Evolutionary conservation across 2,113 vertebrate genomes (phyloP).

Genomic region (Xiphias gladius): DNA sequence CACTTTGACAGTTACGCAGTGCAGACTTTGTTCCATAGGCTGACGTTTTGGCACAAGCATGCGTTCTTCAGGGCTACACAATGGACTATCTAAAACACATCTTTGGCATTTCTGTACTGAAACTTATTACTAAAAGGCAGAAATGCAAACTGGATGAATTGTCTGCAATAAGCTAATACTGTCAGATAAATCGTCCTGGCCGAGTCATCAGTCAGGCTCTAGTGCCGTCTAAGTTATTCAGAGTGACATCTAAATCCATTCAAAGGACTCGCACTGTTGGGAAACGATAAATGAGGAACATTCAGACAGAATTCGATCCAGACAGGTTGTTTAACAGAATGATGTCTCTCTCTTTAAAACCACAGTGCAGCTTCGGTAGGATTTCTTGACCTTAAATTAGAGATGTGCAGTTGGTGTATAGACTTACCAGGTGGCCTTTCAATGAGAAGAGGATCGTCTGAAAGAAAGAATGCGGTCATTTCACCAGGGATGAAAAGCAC

Average conservation of each 20-base stretch:
- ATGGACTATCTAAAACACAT: neutral
- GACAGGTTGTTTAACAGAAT: neutral
- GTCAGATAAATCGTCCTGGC: neutral
- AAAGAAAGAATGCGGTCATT: slow-evolving; percentile 63
- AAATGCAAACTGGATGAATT: neutral
- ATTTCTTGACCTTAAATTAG: slow-evolving; percentile 18
- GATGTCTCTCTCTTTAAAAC: neutral
- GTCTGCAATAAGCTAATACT: neutral
- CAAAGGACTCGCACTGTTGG: neutral
- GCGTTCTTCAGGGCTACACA: neutral
- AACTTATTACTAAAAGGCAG: neutral
- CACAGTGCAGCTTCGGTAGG: neutral
- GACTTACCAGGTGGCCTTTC: slow-evolving; percentile 96
- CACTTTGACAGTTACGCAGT: neutral
- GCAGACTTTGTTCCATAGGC: neutral
- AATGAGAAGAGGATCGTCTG: slow-evolving; percentile 88
- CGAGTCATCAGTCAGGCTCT: neutral
- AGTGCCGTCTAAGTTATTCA: neutral
- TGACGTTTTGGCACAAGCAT: neutral
- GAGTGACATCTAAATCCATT: neutral
- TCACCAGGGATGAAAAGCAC: slow-evolving; percentile 42
- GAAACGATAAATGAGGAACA: neutral
- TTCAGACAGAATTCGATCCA: neutral
- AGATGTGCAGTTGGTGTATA: neutral
- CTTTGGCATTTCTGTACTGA: slow-evolving; percentile 1